phyloP scores from a whole-genome alignment of 2,888 invertebrate genomes.

The Miltochrista miniata region DNA sequence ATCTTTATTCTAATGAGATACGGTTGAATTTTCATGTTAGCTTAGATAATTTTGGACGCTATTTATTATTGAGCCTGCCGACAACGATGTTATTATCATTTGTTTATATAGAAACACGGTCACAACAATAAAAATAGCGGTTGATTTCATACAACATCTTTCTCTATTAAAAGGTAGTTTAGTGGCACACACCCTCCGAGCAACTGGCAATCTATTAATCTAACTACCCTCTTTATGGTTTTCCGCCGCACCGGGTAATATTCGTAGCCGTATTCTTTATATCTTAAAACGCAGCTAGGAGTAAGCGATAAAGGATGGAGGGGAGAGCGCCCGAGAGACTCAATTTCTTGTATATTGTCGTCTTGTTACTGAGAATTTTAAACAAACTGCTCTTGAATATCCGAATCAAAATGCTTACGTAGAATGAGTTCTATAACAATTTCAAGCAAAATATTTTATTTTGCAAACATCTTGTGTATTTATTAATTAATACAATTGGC shows the following conservation, averaged over 20 bases:
- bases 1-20: too few relatives aligned
- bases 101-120: slow-evolving; percentile 52
- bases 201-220: slow-evolving; percentile 66
- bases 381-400: neutral
- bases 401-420: neutral
- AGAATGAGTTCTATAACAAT: neutral
- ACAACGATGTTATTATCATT: slow-evolving; percentile 29
- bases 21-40: too few relatives aligned
- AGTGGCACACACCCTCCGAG: slow-evolving; percentile 52
- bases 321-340: slow-evolving; percentile 23
- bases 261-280: slow-evolving; percentile 38
- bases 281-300: slow-evolving; percentile 28
- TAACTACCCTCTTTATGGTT: slow-evolving; percentile 68
- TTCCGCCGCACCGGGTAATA: slow-evolving; percentile 51
- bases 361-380: slow-evolving; percentile 24
- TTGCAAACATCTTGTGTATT: too few relatives aligned
- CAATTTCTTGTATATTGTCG: slow-evolving; percentile 30
- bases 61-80: too few relatives aligned
- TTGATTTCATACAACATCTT: slow-evolving; percentile 65
- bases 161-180: slow-evolving; percentile 70
- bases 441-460: neutral
- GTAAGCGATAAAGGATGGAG: slow-evolving; percentile 26
- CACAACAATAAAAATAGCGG: slow-evolving; percentile 60
- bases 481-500: too few relatives aligned
- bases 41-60: too few relatives aligned